Evolutionary conservation across 2,797 vertebrate genomes (phyloP).

Genomic region (Cirrhinus mrigala): DNA sequence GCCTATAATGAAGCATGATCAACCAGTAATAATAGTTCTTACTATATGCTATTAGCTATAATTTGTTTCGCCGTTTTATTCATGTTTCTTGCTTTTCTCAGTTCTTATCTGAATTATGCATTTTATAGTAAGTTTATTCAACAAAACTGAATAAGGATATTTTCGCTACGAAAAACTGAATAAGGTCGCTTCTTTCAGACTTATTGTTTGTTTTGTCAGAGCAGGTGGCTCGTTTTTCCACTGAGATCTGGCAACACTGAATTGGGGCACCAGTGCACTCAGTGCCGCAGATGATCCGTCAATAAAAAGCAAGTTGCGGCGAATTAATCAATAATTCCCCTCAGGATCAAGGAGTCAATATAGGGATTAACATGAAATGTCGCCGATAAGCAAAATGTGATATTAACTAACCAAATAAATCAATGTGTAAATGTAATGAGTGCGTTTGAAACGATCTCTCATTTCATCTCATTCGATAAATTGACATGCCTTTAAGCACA

Average conservation of each 20-base stretch:
- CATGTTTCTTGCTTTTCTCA: neutral
- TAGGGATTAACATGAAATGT: neutral
- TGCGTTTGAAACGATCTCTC: neutral
- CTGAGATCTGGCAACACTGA: neutral
- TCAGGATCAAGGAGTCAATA: neutral
- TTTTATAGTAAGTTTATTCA: neutral
- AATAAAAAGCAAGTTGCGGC: slow-evolving; percentile 1
- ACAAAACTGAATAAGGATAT: neutral
- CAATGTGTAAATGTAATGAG: neutral
- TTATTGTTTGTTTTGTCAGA: slow-evolving; percentile 9
- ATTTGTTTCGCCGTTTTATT: neutral
- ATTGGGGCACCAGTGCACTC: neutral
- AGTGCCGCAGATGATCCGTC: slow-evolving; percentile 15
- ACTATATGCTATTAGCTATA: neutral
- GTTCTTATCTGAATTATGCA: neutral
- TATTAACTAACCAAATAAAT: neutral
- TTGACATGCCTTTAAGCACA: neutral
- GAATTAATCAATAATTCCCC: slow-evolving; percentile 7
- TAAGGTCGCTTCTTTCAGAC: neutral
- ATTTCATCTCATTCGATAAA: neutral
- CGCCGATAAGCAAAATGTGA: neutral
- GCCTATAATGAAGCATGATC: neutral
- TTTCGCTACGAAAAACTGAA: neutral
- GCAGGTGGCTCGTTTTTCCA: neutral
- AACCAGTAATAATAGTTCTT: neutral